Base-by-base conservation (phyloP, 1,140 invertebrate species). In the Liolophura sinensis region DNA sequence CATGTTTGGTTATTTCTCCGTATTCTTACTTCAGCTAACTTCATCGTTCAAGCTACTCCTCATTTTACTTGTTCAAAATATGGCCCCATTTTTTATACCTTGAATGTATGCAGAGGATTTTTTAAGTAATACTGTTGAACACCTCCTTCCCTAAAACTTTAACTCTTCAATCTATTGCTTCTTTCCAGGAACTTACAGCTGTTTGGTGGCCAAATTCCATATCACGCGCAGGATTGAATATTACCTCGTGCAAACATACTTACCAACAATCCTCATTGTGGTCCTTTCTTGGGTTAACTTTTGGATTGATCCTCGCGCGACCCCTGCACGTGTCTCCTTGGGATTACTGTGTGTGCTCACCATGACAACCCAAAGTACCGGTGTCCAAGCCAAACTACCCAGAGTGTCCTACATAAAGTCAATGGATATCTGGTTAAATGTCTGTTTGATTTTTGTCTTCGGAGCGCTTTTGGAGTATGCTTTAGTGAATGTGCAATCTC, bases 231-330 rank as follows among this genome's bases (percentile, higher is more conserved):
- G 31, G 9, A 40, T 40, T 9, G 31, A 40, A 40, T 40, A 40
- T 40, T 40, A 40, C 31, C 31, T 40, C 31, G 31, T 40, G 31
- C 31, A 40, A 40, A 40, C 31, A 40, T 96, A 96, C 82, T 89
- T 95, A 31, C 95, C 95, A 0, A 96, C 94, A 78, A 93, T 94
- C 57, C 86, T 97, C 54, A 93, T 97, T 67, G 95, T 97, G 0
- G 92, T 96, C 0, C 85, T 97, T 0, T 95, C 93, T 0, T 97
- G 94, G 94, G 94, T 97, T 0, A 94, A 49, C 14, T 64, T 64
- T 47, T 97, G 93, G 93, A 88, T 89, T 58, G 87, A 88, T 67
- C 84, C 87, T 46, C 83, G 86, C 60, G 88, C 87, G 65, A 85
- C 86, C 14, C 84, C 87, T 6, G 88, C 86, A 11, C 75, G 88